Evolutionary conservation across 2,888 invertebrate genomes (phyloP).

Genomic region (Amphipyra berbera): DNA sequence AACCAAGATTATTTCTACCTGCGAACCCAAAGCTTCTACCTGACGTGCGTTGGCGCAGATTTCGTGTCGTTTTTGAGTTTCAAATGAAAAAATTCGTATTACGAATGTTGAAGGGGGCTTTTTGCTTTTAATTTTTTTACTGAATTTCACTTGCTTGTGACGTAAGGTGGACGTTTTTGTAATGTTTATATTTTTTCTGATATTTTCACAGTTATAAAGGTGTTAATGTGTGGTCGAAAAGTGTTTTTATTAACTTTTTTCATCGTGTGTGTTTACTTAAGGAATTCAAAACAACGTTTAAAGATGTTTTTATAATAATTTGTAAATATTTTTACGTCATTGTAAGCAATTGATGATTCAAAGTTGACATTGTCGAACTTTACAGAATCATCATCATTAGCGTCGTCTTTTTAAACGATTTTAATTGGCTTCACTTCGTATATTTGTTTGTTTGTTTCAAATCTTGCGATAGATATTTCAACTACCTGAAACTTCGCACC

Average conservation of each 20-base stretch:
- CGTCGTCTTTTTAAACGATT: too few relatives aligned
- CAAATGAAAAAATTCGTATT: conserved; percentile 74
- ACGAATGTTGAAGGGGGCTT: conserved; percentile 74
- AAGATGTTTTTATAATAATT: too few relatives aligned
- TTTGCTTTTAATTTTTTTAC: conserved; percentile 82
- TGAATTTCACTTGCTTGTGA: conserved; percentile 81
- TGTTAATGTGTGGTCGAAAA: conserved; percentile 53
- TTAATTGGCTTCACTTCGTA: too few relatives aligned
- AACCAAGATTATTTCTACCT: conserved; percentile 88
- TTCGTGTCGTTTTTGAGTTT: conserved; percentile 76
- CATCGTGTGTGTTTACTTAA: not conserved
- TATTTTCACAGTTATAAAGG: conserved; percentile 53
- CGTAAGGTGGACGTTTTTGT: conserved; percentile 76
- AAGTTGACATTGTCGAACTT: too few relatives aligned
- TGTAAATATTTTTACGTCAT: too few relatives aligned
- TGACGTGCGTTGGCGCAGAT: conserved; percentile 83
- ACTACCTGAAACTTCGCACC: too few relatives aligned
- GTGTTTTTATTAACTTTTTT: conserved; percentile 49
- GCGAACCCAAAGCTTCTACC: conserved; percentile 85
- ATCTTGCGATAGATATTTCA: too few relatives aligned
- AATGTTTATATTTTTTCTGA: conserved; percentile 73
- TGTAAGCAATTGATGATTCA: too few relatives aligned
- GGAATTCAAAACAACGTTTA: not conserved
- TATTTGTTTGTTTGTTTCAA: too few relatives aligned
- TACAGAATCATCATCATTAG: too few relatives aligned